Evolutionary conservation across 92 coral and sea anemone species (phyloP).

Genomic region (Porites divaricata): DNA sequence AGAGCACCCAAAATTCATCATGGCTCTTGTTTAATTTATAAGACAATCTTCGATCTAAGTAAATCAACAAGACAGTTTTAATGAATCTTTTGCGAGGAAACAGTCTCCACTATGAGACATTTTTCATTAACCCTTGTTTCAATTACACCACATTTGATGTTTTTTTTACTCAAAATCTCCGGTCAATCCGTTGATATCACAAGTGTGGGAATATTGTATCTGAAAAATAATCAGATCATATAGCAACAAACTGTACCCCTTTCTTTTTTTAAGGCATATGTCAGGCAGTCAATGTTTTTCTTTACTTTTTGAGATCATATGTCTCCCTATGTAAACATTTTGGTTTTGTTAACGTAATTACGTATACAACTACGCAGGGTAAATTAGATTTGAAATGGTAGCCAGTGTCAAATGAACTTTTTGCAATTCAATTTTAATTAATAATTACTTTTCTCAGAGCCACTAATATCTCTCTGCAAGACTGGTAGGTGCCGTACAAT

Average conservation of each 20-base stretch:
- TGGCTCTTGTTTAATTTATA: no score
- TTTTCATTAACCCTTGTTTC: neutral
- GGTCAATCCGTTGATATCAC: neutral
- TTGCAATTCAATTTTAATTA: neutral
- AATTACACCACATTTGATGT: constrained; percentile 12
- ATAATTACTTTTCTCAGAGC: neutral
- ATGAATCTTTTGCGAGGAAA: constrained; percentile 14
- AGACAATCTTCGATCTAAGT: no score
- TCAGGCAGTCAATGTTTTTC: constrained; percentile 1
- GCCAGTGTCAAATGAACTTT: neutral
- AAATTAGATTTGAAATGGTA: constrained; percentile 16
- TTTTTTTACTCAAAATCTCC: constrained; percentile 3
- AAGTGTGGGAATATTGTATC: neutral
- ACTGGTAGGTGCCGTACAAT: no score
- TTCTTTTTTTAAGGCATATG: constrained; percentile 1
- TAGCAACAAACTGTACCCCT: neutral
- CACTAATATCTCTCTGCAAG: no score
- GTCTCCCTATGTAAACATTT: constrained; percentile 23
- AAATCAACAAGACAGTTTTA: neutral
- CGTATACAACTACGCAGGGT: constrained; percentile 4
- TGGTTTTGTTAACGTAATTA: neutral
- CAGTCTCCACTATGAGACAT: neutral
- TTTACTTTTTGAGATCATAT: neutral
- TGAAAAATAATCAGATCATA: neutral
- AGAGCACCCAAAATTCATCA: no score